phyloP scores from a whole-genome alignment of 1,140 invertebrate species.

The Microvelia longipes region DNA sequence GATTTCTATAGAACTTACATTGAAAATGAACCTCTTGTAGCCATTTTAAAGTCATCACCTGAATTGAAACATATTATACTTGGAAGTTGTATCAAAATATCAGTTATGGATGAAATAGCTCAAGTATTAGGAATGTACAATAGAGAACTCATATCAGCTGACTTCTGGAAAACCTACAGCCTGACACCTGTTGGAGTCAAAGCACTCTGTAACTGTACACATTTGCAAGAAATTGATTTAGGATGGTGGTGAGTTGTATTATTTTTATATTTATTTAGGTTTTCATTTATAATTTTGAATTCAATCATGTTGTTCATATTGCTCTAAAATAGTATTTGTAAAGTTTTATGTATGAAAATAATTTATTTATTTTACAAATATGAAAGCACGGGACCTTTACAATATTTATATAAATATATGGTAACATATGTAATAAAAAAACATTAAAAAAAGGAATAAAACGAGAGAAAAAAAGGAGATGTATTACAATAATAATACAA shows the following conservation, averaged over 20 bases:
- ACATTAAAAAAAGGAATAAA: no score
- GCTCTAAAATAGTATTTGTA: background rate
- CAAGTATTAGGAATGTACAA: conserved; percentile 46
- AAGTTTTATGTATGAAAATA: background rate
- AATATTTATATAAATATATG: no score
- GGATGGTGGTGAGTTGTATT: conserved; percentile 65
- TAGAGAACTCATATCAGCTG: conserved; percentile 49
- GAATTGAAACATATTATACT: conserved; percentile 56
- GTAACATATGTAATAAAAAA: no score
- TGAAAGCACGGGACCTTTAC: no score
- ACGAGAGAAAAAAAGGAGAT: no score
- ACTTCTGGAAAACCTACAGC: conserved; percentile 70
- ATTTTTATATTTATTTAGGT: background rate
- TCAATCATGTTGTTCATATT: background rate
- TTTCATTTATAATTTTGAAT: background rate
- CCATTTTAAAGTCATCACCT: conserved; percentile 46
- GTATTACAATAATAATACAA: no score
- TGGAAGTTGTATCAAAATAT: conserved; percentile 35
- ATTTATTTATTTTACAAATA: no score
- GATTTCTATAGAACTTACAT: conserved; percentile 63
- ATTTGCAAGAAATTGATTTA: conserved; percentile 68
- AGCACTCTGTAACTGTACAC: conserved; percentile 46
- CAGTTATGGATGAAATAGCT: conserved; percentile 54
- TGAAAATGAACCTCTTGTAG: conserved; percentile 41
- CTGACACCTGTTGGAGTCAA: conserved; percentile 52